phyloP scores from a whole-genome alignment of 2,888 invertebrate species.

The Campoletis raptor region DNA sequence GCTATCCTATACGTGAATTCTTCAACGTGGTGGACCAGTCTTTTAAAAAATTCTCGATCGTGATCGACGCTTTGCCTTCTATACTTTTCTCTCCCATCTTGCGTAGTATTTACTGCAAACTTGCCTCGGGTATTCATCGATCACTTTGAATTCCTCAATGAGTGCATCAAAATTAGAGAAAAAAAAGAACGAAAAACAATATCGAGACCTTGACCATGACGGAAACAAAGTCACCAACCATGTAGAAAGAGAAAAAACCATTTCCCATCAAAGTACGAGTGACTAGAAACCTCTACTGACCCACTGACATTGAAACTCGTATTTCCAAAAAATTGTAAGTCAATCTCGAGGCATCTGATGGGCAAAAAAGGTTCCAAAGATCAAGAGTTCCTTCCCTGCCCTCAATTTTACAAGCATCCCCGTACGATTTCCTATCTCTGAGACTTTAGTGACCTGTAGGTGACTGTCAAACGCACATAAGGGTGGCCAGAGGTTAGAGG shows the following conservation, averaged over 20 bases:
- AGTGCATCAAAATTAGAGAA: background rate
- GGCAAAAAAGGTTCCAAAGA: constrained; percentile 51
- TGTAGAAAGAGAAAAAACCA: constrained; percentile 14
- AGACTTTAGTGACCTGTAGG: background rate
- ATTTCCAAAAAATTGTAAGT: constrained; percentile 19
- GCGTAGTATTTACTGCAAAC: constrained; percentile 15
- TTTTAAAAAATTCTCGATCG: constrained; percentile 66
- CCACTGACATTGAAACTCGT: constrained; percentile 33
- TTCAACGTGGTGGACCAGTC: constrained; percentile 55
- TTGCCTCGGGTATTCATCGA: constrained; percentile 10
- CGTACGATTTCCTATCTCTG: background rate
- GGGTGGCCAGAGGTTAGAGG: background rate
- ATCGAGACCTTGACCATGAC: background rate
- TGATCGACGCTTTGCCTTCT: constrained; percentile 40
- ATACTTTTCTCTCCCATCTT: constrained; percentile 14
- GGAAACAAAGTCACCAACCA: too few species aligned
- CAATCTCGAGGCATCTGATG: constrained; percentile 70
- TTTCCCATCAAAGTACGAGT: background rate
- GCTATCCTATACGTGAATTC: constrained; percentile 62
- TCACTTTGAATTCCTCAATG: background rate
- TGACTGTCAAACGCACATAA: constrained; percentile 9
- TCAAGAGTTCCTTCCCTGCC: constrained; percentile 45
- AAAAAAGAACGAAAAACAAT: background rate
- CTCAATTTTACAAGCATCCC: background rate
- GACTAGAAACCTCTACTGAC: constrained; percentile 65